Conservation (phyloP, 1,140 invertebrate genomes). For the Chelonus insularis region DNA sequence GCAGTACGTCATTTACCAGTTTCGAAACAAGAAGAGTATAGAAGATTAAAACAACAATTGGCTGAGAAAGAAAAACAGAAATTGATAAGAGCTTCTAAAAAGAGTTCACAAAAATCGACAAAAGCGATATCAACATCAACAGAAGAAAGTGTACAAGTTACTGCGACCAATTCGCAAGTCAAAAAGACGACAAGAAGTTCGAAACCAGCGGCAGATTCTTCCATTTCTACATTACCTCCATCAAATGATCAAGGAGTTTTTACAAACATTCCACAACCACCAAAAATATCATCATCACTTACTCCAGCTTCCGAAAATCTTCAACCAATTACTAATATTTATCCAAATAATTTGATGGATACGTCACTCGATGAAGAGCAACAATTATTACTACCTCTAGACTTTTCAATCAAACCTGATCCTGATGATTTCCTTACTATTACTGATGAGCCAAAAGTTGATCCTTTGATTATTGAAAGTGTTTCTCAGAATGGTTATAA, state of each 20-base stretch:
- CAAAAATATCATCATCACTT: no score
- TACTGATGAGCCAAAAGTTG: not conserved
- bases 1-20: slow-evolving; percentile 54
- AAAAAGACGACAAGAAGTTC: no score
- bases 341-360: no score
- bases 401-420: not conserved
- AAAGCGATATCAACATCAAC: not conserved
- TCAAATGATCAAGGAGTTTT: not conserved
- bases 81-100: slow-evolving; percentile 33
- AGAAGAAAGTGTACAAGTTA: not conserved
- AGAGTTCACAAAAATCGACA: slow-evolving; percentile 12
- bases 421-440: not conserved
- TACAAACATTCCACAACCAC: not conserved
- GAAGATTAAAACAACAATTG: slow-evolving; percentile 54
- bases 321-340: no score
- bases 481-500: not conserved
- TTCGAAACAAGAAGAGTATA: slow-evolving; percentile 56
- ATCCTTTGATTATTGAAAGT: not conserved
- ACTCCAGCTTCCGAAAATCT: no score
- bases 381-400: not conserved
- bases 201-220: no score
- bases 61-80: slow-evolving; percentile 44
- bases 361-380: no score
- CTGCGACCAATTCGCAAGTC: no score
- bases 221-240: no score